These are phyloP conservation scores for Tretioscincus oriximinensis DNA, from an alignment of 2,113 vertebrate species.

Conservation along the genomic window DNA sequence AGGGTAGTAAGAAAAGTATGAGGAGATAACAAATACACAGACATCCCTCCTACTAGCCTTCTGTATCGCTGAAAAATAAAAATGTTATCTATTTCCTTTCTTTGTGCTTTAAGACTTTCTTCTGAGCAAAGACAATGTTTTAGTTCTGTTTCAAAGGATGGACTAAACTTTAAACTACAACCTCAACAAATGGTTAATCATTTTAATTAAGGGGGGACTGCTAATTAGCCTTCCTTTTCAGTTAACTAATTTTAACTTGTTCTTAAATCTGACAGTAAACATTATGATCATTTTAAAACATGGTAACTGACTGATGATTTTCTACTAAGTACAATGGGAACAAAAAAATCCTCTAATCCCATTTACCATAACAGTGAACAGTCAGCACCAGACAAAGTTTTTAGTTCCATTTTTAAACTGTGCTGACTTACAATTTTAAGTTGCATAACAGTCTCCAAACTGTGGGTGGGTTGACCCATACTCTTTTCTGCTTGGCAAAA, in stretches of 20 bases:
- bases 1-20: too few species aligned
- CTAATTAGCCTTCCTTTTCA: neutral
- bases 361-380: conserved; percentile 1
- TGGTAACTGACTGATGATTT: neutral
- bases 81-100: too few species aligned
- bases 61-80: too few species aligned
- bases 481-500: neutral
- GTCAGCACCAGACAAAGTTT: conserved; percentile 11
- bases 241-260: neutral
- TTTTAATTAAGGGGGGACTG: neutral
- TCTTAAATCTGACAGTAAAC: neutral
- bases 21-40: too few species aligned
- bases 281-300: conserved; percentile 17
- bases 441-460: too few species aligned
- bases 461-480: too few species aligned
- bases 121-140: too few species aligned
- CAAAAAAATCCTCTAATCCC: neutral
- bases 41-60: too few species aligned
- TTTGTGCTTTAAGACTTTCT: too few species aligned
- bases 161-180: neutral
- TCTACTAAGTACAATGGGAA: conserved; percentile 18
- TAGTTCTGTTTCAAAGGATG: neutral
- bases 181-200: neutral
- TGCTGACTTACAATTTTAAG: neutral
- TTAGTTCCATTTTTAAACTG: conserved; percentile 6